These are phyloP conservation scores for Drosophila dives DNA, from an alignment of 2,888 invertebrate genomes.

Conservation along the genomic window DNA sequence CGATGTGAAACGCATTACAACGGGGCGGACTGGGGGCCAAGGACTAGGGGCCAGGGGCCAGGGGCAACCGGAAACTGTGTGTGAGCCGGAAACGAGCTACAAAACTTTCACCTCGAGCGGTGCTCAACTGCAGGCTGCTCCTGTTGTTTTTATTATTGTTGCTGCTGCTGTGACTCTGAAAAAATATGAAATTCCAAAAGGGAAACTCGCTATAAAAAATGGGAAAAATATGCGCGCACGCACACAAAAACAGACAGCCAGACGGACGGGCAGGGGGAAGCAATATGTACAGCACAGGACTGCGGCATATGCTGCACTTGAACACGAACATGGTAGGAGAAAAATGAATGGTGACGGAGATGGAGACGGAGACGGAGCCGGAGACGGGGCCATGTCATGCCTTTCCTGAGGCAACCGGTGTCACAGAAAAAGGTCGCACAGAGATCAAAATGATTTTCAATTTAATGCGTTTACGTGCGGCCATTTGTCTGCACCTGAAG, in stretches of 20 bases:
- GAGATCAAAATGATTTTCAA: constrained; percentile 82
- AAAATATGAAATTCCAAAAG: constrained; percentile 74
- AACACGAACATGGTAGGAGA: constrained; percentile 29
- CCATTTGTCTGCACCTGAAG: constrained; percentile 72
- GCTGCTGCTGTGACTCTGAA: constrained; percentile 45
- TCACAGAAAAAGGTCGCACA: constrained; percentile 60
- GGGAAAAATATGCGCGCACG: constrained; percentile 71
- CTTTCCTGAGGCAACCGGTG: constrained; percentile 33
- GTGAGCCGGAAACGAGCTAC: constrained; percentile 75
- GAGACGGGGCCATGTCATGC: constrained; percentile 11
- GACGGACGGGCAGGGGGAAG: neutral
- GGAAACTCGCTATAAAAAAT: constrained; percentile 61
- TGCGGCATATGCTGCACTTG: constrained; percentile 69
- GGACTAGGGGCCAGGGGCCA: neutral
- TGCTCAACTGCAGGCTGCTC: constrained; percentile 44
- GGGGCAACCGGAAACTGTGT: constrained; percentile 12
- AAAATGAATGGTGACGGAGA: constrained; percentile 2
- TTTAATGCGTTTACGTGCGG: constrained; percentile 79
- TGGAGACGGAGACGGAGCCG: constrained; percentile 1
- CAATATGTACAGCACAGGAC: constrained; percentile 19
- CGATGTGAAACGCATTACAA: constrained; percentile 60
- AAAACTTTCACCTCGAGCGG: constrained; percentile 74
- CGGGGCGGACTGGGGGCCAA: neutral
- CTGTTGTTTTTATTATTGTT: constrained; percentile 27
- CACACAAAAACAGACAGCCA: constrained; percentile 33